Base-by-base conservation (phyloP, 2,797 vertebrate species). In the Champsocephalus esox region DNA sequence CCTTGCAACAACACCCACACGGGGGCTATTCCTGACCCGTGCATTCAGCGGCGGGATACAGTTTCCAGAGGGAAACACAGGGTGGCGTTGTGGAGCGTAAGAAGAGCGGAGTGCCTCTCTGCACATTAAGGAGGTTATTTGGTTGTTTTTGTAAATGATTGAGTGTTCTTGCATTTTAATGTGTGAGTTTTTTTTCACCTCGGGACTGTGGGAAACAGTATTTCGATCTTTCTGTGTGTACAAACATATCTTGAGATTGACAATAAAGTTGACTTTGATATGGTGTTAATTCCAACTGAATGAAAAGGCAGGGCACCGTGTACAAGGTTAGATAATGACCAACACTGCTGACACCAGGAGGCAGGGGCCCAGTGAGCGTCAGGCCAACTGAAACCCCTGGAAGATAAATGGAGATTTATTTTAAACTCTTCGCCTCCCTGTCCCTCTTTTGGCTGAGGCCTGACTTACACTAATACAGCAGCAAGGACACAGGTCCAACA, bases 1-100 rank as follows among this genome's bases (percentile, higher is more conserved):
- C 93, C 89, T 77, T 88, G 87, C 86, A 95, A 92, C 92, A 95
- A 92, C 93, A 94, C 69, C 92, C 89, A 93, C 93, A 87, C 90
- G 91, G 88, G 86, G 93, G 92, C 90, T 94, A 95, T 95, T 94
- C 87, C 93, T 85, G 80, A 93, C 92, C 86, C 60, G 85, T 90
- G 94, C 88, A 92, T 83, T 89, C 91, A 94, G 91, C 92, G 94
- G 78, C 88, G 92, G 90, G 91, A 93, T 93, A 93, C 85, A 88
- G 89, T 92, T 95, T 90, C 90, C 89, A 84, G 90, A 90, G 89
- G 91, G 57, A 80, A 95, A 94, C 88, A 85, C 79, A 75, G 87
- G 64, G 59, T 56, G 4, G 13, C 59, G 63, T 60, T 78, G 72
- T 60, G 58, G 41, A 17, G 68, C 71, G 55, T 75, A 41, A 66